Evolutionary conservation across 1,140 invertebrate species (phyloP).

Genomic region (Aphaenogaster rudis): DNA sequence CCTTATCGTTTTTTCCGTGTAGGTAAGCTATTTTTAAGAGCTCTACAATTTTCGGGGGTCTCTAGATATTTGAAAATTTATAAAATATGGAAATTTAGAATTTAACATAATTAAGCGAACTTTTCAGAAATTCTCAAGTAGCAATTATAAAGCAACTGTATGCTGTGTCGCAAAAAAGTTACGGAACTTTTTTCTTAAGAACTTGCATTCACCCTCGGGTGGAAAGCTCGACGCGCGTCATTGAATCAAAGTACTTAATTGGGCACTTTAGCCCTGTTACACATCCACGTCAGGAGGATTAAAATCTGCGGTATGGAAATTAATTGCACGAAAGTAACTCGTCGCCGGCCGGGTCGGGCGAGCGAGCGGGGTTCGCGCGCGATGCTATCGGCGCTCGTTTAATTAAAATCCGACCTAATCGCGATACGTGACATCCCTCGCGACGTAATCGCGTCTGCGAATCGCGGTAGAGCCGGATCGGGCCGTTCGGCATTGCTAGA

Average conservation of each 20-base stretch:
- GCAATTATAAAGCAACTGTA: conserved; percentile 6
- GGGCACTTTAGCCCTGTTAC: conserved; percentile 38
- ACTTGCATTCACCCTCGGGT: conserved; percentile 1
- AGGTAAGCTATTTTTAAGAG: neutral
- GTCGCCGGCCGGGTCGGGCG: neutral
- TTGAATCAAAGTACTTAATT: conserved; percentile 49
- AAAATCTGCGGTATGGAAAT: conserved; percentile 51
- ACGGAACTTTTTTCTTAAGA: neutral
- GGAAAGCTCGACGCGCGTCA: neutral
- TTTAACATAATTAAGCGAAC: neutral
- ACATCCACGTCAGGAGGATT: conserved; percentile 38
- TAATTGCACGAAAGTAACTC: conserved; percentile 56
- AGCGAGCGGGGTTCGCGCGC: neutral
- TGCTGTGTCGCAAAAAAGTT: conserved; percentile 1
- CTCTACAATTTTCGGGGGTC: neutral
- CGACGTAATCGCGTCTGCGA: conserved; percentile 49
- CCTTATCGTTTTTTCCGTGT: too few species aligned
- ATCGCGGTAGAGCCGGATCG: conserved; percentile 20
- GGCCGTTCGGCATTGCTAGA: conserved; percentile 5
- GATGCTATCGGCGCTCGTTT: conserved; percentile 44
- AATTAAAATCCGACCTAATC: conserved; percentile 63
- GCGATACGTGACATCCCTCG: conserved; percentile 48
- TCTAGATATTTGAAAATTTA: neutral
- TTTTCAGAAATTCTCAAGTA: neutral
- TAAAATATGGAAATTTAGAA: neutral